A percentile compares a stretch with the other conserved stretches of the same genome.
phyloP scores from a whole-genome alignment of 2,888 invertebrate genomes.

The Agrochola circellaris region DNA sequence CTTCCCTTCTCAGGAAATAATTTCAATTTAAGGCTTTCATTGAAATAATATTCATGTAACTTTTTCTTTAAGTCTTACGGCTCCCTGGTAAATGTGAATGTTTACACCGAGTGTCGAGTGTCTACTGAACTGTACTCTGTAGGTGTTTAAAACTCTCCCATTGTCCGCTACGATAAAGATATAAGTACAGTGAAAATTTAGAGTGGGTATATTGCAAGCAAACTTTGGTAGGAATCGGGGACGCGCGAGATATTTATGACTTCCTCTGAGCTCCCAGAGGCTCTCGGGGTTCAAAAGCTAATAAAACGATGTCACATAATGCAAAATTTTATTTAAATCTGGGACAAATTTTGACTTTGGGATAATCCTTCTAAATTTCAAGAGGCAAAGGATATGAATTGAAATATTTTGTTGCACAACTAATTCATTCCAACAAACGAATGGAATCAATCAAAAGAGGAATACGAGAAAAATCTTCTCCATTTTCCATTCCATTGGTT shows the following conservation, averaged over 20 bases:
- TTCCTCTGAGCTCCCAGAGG: slow-evolving; percentile 80
- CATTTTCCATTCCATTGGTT: slow-evolving; percentile 25
- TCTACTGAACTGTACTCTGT: slow-evolving; percentile 54
- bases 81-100: slow-evolving; percentile 55
- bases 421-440: slow-evolving; percentile 8
- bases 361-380: slow-evolving; percentile 61
- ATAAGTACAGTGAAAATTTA: slow-evolving; percentile 70
- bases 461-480: not conserved
- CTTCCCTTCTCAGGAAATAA: slow-evolving; percentile 83
- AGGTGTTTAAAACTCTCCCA: slow-evolving; percentile 69
- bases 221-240: slow-evolving; percentile 83
- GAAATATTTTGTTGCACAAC: slow-evolving; percentile 34
- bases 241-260: slow-evolving; percentile 85
- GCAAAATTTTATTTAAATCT: slow-evolving; percentile 77
- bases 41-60: slow-evolving; percentile 79
- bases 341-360: slow-evolving; percentile 70
- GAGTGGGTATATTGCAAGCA: slow-evolving; percentile 76
- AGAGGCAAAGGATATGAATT: slow-evolving; percentile 27
- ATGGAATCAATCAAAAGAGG: not conserved
- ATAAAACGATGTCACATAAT: slow-evolving; percentile 84
- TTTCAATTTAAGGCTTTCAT: slow-evolving; percentile 82
- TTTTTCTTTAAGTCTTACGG: slow-evolving; percentile 65
- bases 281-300: slow-evolving; percentile 84
- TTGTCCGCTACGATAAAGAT: slow-evolving; percentile 71
- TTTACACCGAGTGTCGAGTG: slow-evolving; percentile 49